These are phyloP conservation scores for Helleia helle DNA, from an alignment of 2,888 invertebrate genomes.

Conservation along the genomic window DNA sequence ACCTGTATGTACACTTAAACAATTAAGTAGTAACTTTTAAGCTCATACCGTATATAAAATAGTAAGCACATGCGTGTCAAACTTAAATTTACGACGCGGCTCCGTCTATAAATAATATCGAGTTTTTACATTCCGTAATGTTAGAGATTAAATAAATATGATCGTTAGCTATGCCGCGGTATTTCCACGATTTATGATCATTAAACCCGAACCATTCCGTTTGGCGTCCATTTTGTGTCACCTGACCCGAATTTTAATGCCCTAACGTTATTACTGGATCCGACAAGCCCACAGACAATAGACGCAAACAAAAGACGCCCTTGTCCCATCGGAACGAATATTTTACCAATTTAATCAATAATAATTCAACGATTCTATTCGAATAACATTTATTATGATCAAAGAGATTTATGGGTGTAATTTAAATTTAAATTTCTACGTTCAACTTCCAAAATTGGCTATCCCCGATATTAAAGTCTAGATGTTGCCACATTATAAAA, in stretches of 20 bases:
- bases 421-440: neutral
- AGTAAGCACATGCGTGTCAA: too few species aligned
- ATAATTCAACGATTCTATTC: constrained; percentile 13
- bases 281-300: constrained; percentile 55
- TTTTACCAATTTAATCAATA: constrained; percentile 25
- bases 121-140: too few species aligned
- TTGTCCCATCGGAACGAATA: constrained; percentile 28
- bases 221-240: constrained; percentile 43
- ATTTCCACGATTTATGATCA: constrained; percentile 6
- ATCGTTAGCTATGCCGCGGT: too few species aligned
- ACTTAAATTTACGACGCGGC: too few species aligned
- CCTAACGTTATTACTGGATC: constrained; percentile 52
- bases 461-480: too few species aligned
- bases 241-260: constrained; percentile 65
- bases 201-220: constrained; percentile 1
- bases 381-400: neutral
- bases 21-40: too few species aligned
- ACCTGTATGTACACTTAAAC: too few species aligned
- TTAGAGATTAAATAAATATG: too few species aligned
- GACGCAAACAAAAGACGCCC: constrained; percentile 45
- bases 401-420: neutral
- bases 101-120: too few species aligned
- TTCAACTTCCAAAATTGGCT: too few species aligned
- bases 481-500: too few species aligned
- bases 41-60: too few species aligned